Evolutionary conservation across 2,888 invertebrate species (phyloP).

Genomic region (Eilema caniola): DNA sequence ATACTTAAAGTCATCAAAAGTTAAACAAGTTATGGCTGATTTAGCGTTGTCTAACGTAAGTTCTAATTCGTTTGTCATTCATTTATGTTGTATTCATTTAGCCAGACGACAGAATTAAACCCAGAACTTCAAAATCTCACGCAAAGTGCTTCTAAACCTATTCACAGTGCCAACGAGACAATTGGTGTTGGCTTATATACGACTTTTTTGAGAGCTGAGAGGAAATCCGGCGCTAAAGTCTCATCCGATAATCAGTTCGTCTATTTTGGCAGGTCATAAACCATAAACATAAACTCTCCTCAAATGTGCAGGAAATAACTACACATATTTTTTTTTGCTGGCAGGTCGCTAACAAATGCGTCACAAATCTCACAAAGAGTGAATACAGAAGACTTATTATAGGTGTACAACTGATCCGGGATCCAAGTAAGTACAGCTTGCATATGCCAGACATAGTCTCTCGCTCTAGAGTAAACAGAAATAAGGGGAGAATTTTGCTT

Average conservation of each 20-base stretch:
- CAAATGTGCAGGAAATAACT: background rate
- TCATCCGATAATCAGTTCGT: no score
- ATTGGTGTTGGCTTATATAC: no score
- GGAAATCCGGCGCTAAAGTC: no score
- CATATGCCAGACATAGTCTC: no score
- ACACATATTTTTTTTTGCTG: conserved; percentile 35
- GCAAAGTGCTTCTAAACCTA: no score
- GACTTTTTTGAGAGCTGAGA: no score
- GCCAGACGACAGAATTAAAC: no score
- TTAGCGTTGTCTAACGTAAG: conserved; percentile 94
- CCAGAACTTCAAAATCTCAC: no score
- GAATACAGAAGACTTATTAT: conserved; percentile 96
- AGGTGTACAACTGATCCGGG: conserved; percentile 96
- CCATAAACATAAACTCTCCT: background rate
- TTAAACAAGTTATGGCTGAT: conserved; percentile 97
- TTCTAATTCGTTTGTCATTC: conserved; percentile 6
- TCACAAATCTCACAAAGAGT: conserved; percentile 94
- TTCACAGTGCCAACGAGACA: no score
- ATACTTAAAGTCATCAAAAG: conserved; percentile 93
- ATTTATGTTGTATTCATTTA: background rate
- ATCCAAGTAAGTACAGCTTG: conserved; percentile 91
- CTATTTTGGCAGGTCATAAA: no score
- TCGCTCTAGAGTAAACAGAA: no score
- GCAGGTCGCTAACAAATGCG: conserved; percentile 92
- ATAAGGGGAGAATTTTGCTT: no score